Percentiles rank a stretch among this genome's conserved stretches.
Evolutionary conservation across 2,888 invertebrate genomes (phyloP).

Genomic region (Parelbella ahira): DNA sequence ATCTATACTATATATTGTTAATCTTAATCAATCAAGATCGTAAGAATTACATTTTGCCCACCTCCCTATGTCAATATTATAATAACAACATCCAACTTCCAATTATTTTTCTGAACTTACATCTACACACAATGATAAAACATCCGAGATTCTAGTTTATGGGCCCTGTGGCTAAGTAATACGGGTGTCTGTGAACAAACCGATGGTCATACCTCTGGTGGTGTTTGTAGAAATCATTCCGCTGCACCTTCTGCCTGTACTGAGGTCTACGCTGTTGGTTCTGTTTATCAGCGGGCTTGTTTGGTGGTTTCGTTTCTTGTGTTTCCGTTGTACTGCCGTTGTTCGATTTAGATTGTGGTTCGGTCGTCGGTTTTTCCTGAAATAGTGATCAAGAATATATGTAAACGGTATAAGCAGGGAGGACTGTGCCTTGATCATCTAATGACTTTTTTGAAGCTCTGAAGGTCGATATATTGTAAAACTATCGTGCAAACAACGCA

Average conservation of each 20-base stretch:
- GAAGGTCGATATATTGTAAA: too few relatives aligned
- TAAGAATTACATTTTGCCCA: constrained; percentile 2
- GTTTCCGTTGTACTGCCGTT: constrained; percentile 27
- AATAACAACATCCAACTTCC: too few relatives aligned
- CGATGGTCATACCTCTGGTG: constrained; percentile 68
- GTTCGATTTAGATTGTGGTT: constrained; percentile 31
- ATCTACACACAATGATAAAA: not conserved
- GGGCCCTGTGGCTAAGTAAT: constrained; percentile 72
- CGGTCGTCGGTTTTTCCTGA: constrained; percentile 53
- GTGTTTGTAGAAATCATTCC: constrained; percentile 64
- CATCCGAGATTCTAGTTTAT: constrained; percentile 51
- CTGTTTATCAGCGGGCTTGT: constrained; percentile 49
- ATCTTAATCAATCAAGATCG: too few relatives aligned
- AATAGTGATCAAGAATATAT: too few relatives aligned
- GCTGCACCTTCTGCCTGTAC: constrained; percentile 57
- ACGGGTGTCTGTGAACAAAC: constrained; percentile 66
- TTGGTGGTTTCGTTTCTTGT: constrained; percentile 31
- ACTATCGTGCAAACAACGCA: too few relatives aligned
- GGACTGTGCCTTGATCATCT: too few relatives aligned
- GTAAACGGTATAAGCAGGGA: too few relatives aligned
- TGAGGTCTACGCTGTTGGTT: constrained; percentile 56
- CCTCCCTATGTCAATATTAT: too few relatives aligned
- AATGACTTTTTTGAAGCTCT: too few relatives aligned
- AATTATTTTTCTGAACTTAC: too few relatives aligned
- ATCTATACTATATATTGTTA: too few relatives aligned